Percentiles rank a stretch among this genome's conserved stretches.
Evolutionary conservation across 2,797 vertebrate species (phyloP).

Genomic region (Crax fasciolata): DNA sequence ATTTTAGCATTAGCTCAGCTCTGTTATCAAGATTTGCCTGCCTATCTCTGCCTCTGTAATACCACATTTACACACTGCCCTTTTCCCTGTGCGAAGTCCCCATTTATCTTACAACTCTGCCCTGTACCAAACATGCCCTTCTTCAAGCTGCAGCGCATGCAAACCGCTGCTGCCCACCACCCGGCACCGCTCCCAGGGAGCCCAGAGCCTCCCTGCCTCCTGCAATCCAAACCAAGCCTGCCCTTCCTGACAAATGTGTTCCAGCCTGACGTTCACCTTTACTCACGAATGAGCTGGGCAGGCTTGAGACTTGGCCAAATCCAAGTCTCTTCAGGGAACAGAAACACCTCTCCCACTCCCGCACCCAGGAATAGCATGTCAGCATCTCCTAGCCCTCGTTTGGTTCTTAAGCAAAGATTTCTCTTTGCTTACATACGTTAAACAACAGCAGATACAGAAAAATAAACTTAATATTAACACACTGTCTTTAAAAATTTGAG

Average conservation of each 20-base stretch:
- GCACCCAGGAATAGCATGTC: not conserved
- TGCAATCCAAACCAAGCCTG: not conserved
- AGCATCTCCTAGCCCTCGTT: not conserved
- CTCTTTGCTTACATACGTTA: not conserved
- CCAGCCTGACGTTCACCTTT: not conserved
- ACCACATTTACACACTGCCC: not conserved
- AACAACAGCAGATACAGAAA: not conserved
- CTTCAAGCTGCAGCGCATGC: not conserved
- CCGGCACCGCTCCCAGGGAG: not conserved
- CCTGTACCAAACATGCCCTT: not conserved
- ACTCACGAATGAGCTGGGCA: not conserved
- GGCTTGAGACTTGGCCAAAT: not conserved
- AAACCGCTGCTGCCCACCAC: not conserved
- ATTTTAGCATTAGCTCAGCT: not conserved
- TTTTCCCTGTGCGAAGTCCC: not conserved
- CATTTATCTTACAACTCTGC: not conserved
- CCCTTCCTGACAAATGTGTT: not conserved
- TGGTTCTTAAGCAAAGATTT: not conserved
- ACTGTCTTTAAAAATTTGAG: not conserved
- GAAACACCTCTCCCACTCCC: not conserved
- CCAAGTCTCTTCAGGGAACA: not conserved
- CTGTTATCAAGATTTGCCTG: slow-evolving; percentile 31
- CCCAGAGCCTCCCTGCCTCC: not conserved
- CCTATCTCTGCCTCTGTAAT: not conserved
- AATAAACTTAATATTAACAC: not conserved